Evolutionary conservation across 2,113 vertebrate species (phyloP), one percentile per base, ranked within the genome.

Genomic region (Cebidichthys violaceus): DNA sequence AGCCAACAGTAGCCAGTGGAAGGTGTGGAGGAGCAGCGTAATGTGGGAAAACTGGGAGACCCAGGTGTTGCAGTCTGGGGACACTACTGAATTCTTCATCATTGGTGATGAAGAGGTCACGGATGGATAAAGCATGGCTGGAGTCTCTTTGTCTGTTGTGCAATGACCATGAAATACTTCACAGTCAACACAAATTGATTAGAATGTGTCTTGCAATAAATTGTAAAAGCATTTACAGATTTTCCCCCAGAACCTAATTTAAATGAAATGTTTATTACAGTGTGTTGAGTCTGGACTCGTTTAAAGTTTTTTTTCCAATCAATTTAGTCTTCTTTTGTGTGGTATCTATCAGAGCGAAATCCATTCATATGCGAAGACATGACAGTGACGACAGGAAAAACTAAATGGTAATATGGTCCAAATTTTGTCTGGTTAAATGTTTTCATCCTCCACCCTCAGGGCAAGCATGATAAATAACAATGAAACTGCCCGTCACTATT

Each of bases 321-420:
- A 0, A 77, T 73, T 35, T 57, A 43, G 82, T 82, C n/a, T 29
- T 76, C 33, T 85, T 41, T 70, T 73, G 57, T 62, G 57, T 84
- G 64, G 70, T 70, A 37, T 77, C 71, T 47, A 74, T 88, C 67
- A 79, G 81, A 83, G 14, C 14, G 9, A 82, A 88, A 79, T 62
- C 55, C 27, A 77, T 37, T 81, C 65, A n/a, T 66, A 72, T 55
- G 35, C 82, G 76, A 67, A 82, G 75, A 86, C 80, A 85, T 90
- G 24, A 57, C n/a, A 27, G n/a, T n/a, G 83, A 88, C 66, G 79
- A 87, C 83, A 90, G 65, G 71, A 77, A 81, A 67, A 70, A 77
- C 27, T 54, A 82, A 78, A 70, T 74, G 35, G 57, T 66, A 86
- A 83, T 70, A 67, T 76, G 76, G 67, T 82, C 62, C 55, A 75